Percentiles rank a stretch among this genome's conserved stretches.
These are phyloP conservation scores for Esox niger DNA, from an alignment of 2,113 vertebrate genomes.

Conservation along the genomic window DNA sequence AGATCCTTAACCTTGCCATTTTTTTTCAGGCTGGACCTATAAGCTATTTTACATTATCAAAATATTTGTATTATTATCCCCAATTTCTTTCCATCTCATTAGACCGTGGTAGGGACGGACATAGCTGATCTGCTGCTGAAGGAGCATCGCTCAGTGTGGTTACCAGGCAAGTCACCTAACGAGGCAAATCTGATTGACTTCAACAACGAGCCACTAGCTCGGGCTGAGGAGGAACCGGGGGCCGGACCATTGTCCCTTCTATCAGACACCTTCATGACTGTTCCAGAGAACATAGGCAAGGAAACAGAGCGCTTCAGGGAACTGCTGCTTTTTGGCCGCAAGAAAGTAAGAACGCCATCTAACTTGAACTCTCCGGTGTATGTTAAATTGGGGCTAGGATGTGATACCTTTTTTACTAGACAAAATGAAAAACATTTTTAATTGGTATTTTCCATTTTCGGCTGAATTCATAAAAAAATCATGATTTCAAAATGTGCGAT, in stretches of 20 bases:
- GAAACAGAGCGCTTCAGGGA: slow-evolving; percentile 95
- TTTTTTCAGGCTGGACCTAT: too few species aligned
- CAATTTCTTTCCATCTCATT: background rate
- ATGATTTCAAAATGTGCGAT: too few species aligned
- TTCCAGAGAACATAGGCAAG: slow-evolving; percentile 76
- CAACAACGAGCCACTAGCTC: slow-evolving; percentile 86
- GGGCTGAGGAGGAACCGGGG: slow-evolving; percentile 83
- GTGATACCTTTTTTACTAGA: background rate
- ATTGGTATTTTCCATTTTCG: too few species aligned
- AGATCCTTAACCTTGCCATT: too few species aligned
- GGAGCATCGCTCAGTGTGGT: slow-evolving; percentile 92
- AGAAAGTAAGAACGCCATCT: slow-evolving; percentile 75
- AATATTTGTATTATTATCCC: too few species aligned
- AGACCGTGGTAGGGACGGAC: slow-evolving; percentile 97
- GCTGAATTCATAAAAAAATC: too few species aligned
- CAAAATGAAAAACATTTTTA: background rate
- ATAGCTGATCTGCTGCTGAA: slow-evolving; percentile 89
- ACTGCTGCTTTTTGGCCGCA: slow-evolving; percentile 91
- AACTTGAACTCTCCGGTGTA: background rate
- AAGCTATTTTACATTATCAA: too few species aligned
- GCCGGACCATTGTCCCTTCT: slow-evolving; percentile 89
- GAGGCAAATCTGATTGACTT: slow-evolving; percentile 97
- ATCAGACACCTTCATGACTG: slow-evolving; percentile 77
- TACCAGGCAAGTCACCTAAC: slow-evolving; percentile 94
- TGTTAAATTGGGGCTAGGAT: too few species aligned